These are phyloP conservation scores for Sphaeridia pumilis DNA, from an alignment of 2,888 invertebrate species.

Conservation along the genomic window DNA sequence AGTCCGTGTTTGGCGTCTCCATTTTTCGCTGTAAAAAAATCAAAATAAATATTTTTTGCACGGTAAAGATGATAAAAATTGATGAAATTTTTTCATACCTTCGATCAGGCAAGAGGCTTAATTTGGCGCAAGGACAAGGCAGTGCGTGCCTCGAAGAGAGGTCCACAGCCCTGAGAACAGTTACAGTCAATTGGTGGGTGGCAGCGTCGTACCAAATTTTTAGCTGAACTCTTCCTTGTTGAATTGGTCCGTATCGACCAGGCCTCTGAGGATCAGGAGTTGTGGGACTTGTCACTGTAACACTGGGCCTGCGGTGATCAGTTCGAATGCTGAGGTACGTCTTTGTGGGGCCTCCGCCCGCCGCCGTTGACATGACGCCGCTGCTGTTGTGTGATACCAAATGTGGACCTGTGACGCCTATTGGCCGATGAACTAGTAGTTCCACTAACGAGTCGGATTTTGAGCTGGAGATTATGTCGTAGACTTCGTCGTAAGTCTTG, in stretches of 20 bases:
- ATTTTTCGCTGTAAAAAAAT: slow-evolving; percentile 94
- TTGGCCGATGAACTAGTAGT: slow-evolving; percentile 71
- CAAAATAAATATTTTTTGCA: too few relatives aligned
- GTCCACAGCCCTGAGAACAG: slow-evolving; percentile 79
- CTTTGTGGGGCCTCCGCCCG: slow-evolving; percentile 20
- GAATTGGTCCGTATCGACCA: slow-evolving; percentile 34
- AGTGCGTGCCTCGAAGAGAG: slow-evolving; percentile 74
- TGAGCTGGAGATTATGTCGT: slow-evolving; percentile 87
- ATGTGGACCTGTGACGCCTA: slow-evolving; percentile 13
- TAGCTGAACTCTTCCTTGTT: slow-evolving; percentile 34
- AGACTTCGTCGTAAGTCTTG: slow-evolving; percentile 85
- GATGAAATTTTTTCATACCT: slow-evolving; percentile 48
- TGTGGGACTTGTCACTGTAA: slow-evolving; percentile 85
- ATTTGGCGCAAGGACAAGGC: slow-evolving; percentile 81
- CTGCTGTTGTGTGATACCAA: not conserved
- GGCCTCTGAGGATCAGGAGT: slow-evolving; percentile 56
- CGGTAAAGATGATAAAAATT: too few relatives aligned
- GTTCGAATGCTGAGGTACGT: slow-evolving; percentile 36
- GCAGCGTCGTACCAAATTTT: slow-evolving; percentile 82
- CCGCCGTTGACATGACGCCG: not conserved
- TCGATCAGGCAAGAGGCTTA: slow-evolving; percentile 87
- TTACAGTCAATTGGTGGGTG: slow-evolving; percentile 78
- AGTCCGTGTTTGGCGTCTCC: slow-evolving; percentile 90
- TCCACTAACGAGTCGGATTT: slow-evolving; percentile 94
- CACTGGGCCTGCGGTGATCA: slow-evolving; percentile 52